phyloP scores from a whole-genome alignment of 2,113 vertebrate species.

The Aramus guarauna region DNA sequence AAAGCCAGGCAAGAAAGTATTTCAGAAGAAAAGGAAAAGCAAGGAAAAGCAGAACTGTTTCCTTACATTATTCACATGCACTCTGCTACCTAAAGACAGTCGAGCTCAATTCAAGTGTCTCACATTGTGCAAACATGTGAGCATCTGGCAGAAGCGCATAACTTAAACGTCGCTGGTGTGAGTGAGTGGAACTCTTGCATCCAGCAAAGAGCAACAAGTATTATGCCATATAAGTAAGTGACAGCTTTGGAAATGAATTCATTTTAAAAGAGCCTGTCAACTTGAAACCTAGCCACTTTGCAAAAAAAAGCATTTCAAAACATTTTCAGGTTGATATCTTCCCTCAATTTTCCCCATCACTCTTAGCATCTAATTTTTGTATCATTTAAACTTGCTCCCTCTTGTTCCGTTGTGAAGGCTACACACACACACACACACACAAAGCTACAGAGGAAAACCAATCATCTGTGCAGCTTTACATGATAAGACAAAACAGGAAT shows the following conservation, averaged over 20 bases:
- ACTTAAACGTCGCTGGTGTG: not conserved
- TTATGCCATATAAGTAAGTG: not conserved
- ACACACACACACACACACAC: not conserved
- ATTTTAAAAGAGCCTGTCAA: not conserved
- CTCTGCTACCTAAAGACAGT: not conserved
- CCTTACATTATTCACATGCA: not conserved
- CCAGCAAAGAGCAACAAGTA: not conserved
- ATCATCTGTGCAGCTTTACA: not conserved
- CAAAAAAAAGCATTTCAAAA: not conserved
- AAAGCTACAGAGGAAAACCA: not conserved
- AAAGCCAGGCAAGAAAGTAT: not conserved
- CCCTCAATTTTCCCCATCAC: not conserved
- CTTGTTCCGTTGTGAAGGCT: not conserved
- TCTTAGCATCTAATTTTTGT: not conserved
- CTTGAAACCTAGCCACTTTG: not conserved
- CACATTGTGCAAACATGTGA: not conserved
- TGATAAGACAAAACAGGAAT: not conserved
- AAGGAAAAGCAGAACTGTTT: not conserved
- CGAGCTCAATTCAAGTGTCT: not conserved
- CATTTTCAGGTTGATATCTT: constrained; percentile 12
- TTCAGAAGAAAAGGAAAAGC: not conserved
- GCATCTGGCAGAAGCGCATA: not conserved
- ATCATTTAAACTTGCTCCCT: not conserved
- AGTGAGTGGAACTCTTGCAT: not conserved
- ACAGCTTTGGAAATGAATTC: not conserved